Evolutionary conservation across 2,888 invertebrate species (phyloP), one percentile per base, ranked within the genome.

Genomic region (Drosophila mimica): DNA sequence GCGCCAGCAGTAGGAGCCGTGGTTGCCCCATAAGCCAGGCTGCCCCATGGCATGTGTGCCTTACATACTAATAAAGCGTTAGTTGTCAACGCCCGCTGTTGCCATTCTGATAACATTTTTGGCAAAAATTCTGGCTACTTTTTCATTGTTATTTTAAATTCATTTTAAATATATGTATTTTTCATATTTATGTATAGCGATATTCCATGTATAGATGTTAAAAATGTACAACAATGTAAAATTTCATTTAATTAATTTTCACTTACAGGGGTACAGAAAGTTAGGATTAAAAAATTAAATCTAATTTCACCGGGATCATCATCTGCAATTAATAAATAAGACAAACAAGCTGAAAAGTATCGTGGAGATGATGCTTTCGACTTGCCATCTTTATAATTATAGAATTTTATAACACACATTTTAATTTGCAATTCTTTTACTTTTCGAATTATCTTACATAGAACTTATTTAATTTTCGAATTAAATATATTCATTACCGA

Each of bases 11-110:
- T 49, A 4, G 38, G 28, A 30, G 40, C 13, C 38, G 30, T 15
- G 52, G 34, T 20, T 20, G 43, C 30, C 28, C 49, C 52, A n/a
- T 30, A 15, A 61, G 64, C 66, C 65, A 46, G 52, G 70, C 65
- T 40, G 77, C 89, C 89, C 43, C 89, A 88, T 25, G 25, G 25
- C 83, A 90, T 90, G 80, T 85, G 74, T 56, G 85, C 89, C 70
- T 61, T 76, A 90, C 90, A 85, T 88, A 85, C 85, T 90, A 85
- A 85, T 85, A 90, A 80, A 76, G 70, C 87, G 81, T 83, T 88
- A 80, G 89, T 83, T 74, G 70, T 67, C 65, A 61, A 54, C 61
- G 40, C 46, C 61, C 70, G 69, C 80, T 65, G 72, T 61, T 68
- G 63, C 76, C 63, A 46, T 62, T 65, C 34, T 46, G 15, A 40